Percentiles rank a stretch among this genome's conserved stretches.
Conservation (phyloP, 2,113 vertebrate genomes). For the Arizona elegans region DNA sequence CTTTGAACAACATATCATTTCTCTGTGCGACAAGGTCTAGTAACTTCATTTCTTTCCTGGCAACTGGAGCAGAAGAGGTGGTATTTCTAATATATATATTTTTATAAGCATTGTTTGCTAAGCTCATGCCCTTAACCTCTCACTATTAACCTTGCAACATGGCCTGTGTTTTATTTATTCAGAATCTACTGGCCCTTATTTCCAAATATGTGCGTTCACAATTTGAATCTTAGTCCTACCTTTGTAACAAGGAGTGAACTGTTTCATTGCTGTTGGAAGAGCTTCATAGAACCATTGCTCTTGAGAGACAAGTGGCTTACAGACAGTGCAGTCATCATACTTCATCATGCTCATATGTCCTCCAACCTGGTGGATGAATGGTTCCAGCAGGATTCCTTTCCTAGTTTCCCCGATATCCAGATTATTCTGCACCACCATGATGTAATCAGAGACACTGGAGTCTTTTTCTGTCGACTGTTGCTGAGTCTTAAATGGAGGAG, state of each 20-base stretch:
- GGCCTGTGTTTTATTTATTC: background rate
- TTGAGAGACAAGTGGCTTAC: conserved; percentile 72
- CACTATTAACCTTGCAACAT: background rate
- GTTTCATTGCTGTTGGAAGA: conserved; percentile 70
- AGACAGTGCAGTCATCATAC: conserved; percentile 71
- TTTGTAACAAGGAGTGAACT: conserved; percentile 77
- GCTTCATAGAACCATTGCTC: conserved; percentile 75
- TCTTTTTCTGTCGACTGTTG: background rate
- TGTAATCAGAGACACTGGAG: background rate
- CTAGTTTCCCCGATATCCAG: background rate
- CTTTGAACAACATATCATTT: background rate
- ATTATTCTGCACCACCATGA: conserved; percentile 70
- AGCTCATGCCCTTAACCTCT: background rate
- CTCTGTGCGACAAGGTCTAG: background rate
- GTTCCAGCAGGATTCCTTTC: conserved; percentile 62
- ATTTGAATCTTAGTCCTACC: conserved; percentile 54
- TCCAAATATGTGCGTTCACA: background rate
- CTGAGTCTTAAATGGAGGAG: background rate
- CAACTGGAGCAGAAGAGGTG: background rate
- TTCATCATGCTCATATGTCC: conserved; percentile 74
- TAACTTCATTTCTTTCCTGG: background rate
- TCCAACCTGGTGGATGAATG: conserved; percentile 77
- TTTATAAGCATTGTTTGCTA: background rate
- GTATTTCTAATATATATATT: background rate
- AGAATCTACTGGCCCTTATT: background rate